phyloP scores from a whole-genome alignment of 2,113 vertebrate species.

The Sapajus apella region DNA sequence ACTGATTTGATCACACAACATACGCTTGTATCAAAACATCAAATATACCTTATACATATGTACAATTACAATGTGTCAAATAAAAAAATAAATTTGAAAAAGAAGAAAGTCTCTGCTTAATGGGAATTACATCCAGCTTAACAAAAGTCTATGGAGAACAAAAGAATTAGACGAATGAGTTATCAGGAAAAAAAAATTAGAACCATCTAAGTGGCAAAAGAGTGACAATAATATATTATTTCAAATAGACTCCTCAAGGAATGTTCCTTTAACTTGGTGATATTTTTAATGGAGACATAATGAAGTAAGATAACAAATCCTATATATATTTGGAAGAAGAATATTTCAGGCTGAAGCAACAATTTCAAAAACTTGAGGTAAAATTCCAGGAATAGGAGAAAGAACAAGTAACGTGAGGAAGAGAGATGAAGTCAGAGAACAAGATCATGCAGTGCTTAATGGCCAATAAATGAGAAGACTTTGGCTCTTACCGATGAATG shows the following conservation, averaged over 20 bases:
- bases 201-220: background rate
- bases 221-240: background rate
- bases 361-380: background rate
- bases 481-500: background rate
- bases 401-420: background rate
- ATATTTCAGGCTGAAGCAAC: background rate
- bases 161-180: background rate
- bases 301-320: background rate
- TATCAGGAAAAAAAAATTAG: background rate
- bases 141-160: background rate
- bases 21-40: background rate
- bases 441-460: background rate
- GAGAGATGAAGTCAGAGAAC: background rate
- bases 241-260: background rate
- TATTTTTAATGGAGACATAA: background rate
- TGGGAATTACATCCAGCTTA: background rate
- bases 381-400: background rate
- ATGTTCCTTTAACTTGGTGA: background rate
- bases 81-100: background rate
- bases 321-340: background rate
- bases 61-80: background rate
- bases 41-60: background rate
- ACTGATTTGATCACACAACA: background rate
- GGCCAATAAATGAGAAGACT: background rate
- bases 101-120: background rate